Percentiles rank a stretch among this genome's conserved stretches.
phyloP scores from a whole-genome alignment of 2,113 vertebrate genomes.

The Sturnus vulgaris region DNA sequence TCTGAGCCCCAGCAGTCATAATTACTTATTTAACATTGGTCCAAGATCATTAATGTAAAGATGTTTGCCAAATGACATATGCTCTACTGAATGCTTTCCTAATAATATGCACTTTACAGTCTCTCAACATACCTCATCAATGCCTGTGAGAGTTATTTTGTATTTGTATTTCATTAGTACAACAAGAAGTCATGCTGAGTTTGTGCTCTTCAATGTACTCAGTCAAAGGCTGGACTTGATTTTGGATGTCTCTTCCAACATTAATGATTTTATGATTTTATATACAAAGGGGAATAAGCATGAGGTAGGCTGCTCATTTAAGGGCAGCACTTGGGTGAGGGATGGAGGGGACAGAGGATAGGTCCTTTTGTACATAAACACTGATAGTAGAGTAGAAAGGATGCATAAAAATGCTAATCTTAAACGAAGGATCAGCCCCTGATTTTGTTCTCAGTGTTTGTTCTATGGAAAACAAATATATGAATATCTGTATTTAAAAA shows the following conservation, averaged over 20 bases:
- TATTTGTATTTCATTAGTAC: not conserved
- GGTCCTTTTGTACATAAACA: not conserved
- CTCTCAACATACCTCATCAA: not conserved
- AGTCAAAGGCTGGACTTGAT: not conserved
- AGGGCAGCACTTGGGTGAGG: accelerated
- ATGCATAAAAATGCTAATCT: not conserved
- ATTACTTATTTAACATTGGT: not conserved
- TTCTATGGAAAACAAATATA: not conserved
- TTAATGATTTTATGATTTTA: not conserved
- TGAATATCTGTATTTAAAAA: not conserved
- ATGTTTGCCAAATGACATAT: not conserved
- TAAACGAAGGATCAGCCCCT: not conserved
- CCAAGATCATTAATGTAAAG: not conserved
- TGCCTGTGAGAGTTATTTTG: not conserved
- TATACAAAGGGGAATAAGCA: not conserved
- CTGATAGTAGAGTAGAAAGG: not conserved
- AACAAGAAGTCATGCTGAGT: accelerated
- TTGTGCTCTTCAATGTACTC: not conserved
- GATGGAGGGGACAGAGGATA: not conserved
- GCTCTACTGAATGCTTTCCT: not conserved
- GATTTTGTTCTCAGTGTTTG: not conserved
- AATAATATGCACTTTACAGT: not conserved
- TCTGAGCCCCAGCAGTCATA: not conserved
- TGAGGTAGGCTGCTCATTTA: not conserved
- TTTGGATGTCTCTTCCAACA: not conserved